Conservation (phyloP, 2,113 vertebrate genomes). For the Turdus rufiventris region DNA sequence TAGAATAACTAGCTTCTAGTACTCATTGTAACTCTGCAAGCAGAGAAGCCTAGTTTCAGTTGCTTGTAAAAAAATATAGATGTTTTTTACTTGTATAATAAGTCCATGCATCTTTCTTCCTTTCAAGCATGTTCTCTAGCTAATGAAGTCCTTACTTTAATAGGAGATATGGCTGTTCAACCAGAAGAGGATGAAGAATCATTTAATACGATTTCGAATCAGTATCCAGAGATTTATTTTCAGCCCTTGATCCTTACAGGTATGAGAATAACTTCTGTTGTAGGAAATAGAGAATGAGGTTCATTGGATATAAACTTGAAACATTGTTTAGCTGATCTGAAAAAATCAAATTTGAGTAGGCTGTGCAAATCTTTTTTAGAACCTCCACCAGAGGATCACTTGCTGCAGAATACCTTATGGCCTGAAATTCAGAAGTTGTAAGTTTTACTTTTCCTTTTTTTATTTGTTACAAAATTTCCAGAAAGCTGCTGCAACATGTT, state of each 20-base stretch:
- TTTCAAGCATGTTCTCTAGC: not conserved
- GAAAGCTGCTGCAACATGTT: not conserved
- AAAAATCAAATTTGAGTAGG: not conserved
- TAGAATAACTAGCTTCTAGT: not conserved
- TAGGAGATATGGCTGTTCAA: conserved; percentile 76
- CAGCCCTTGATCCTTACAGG: conserved; percentile 85
- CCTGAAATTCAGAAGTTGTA: conserved; percentile 97
- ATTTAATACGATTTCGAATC: conserved; percentile 77
- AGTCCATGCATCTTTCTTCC: not conserved
- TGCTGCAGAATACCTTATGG: conserved; percentile 97
- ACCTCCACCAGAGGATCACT: conserved; percentile 93
- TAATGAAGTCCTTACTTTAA: conserved; percentile 49
- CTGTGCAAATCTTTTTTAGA: conserved; percentile 73
- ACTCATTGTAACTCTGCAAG: not conserved
- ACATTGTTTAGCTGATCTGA: not conserved
- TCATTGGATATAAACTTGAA: not conserved
- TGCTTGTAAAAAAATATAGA: not conserved
- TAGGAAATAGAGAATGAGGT: not conserved
- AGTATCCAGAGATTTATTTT: conserved; percentile 88
- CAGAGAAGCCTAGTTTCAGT: not conserved
- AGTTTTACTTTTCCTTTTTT: conserved; percentile 61
- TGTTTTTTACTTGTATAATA: not conserved
- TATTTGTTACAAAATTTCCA: not conserved
- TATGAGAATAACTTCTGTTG: conserved; percentile 58
- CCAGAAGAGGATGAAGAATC: conserved; percentile 66